phyloP scores from a whole-genome alignment of 2,113 vertebrate genomes.

The Ammodytes dubius region DNA sequence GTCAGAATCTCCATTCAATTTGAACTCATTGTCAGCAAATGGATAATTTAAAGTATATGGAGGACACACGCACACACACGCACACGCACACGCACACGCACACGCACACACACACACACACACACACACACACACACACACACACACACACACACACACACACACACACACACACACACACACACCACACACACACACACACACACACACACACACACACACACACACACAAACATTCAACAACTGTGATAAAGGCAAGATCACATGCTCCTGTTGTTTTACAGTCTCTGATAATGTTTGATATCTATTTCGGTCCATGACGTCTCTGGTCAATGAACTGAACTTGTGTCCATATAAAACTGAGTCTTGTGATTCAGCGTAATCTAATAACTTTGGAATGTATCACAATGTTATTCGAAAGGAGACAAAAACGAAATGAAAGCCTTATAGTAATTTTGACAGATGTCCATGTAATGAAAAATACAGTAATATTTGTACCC shows the following conservation, averaged over 20 bases:
- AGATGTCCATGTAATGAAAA: background rate
- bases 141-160: too few relatives aligned
- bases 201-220: background rate
- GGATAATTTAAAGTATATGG: background rate
- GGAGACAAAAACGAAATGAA: background rate
- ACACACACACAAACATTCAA: background rate
- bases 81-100: too few relatives aligned
- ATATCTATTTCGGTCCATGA: background rate
- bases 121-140: background rate
- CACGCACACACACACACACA: too few relatives aligned
- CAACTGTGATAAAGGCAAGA: constrained; percentile 6
- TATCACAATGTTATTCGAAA: background rate
- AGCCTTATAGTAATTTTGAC: background rate
- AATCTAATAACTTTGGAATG: background rate
- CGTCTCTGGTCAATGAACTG: background rate
- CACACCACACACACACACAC: background rate
- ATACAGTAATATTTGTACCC: too few relatives aligned
- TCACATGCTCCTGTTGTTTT: background rate
- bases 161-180: too few relatives aligned
- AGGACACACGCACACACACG: background rate
- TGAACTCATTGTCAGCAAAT: background rate
- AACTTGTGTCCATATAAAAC: background rate
- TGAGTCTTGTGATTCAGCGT: background rate
- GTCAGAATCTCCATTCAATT: background rate
- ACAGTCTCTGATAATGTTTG: background rate